Conservation (phyloP, 2,888 invertebrate genomes). For the Drosophila algonquin region DNA sequence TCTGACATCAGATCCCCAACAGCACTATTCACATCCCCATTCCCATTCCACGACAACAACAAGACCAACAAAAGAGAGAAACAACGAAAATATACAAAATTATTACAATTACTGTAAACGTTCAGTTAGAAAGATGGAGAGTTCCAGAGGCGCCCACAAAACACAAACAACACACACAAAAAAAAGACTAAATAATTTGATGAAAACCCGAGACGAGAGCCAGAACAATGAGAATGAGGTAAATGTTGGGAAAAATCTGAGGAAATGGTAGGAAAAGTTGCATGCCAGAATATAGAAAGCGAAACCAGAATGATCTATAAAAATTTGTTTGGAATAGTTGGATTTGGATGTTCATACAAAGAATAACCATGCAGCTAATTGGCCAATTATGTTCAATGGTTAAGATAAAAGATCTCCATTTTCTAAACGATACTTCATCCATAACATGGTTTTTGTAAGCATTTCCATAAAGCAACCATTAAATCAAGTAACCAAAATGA, state of each 20-base stretch:
- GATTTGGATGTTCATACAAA: too few species aligned
- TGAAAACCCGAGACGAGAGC: constrained; percentile 4
- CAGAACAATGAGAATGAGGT: constrained; percentile 30
- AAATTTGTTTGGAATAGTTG: neutral
- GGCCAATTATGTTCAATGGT: neutral
- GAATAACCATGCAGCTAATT: neutral
- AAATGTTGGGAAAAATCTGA: neutral
- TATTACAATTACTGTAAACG: constrained; percentile 77
- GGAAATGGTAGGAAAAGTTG: neutral
- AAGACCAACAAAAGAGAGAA: constrained; percentile 29
- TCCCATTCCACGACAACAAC: constrained; percentile 22
- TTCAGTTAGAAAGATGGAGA: constrained; percentile 26
- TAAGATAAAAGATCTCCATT: neutral
- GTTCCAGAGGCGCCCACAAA: constrained; percentile 38
- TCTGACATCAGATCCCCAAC: constrained; percentile 16
- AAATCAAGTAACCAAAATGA: neutral
- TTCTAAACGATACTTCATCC: neutral
- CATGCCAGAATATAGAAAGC: constrained; percentile 13
- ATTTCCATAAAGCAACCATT: neutral
- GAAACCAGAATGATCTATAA: constrained; percentile 14
- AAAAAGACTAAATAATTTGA: constrained; percentile 38
- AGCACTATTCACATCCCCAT: neutral
- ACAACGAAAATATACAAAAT: constrained; percentile 56
- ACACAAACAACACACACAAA: constrained; percentile 14
- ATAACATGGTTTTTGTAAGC: neutral